phyloP scores from a whole-genome alignment of 2,888 invertebrate species.

The Diadegma fenestrale region DNA sequence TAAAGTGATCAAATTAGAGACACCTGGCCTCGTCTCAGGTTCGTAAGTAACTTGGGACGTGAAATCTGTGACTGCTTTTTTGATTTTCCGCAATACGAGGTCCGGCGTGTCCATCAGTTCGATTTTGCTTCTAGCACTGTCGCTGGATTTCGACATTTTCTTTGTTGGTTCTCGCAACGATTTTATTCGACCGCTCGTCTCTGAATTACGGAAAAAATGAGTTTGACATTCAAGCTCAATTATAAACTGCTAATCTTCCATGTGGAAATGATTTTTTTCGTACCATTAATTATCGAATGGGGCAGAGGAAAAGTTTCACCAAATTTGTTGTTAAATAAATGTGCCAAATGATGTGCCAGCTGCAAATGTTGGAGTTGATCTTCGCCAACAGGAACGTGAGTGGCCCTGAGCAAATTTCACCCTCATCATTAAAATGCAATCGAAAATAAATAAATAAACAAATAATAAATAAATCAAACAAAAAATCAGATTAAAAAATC shows the following conservation, averaged over 20 bases:
- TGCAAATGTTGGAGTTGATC: conserved; percentile 97
- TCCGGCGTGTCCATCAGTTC: conserved; percentile 92
- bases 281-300: conserved; percentile 88
- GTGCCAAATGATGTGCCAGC: conserved; percentile 92
- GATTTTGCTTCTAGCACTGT: conserved; percentile 91
- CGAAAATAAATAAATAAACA: no score
- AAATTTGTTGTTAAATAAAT: conserved; percentile 92
- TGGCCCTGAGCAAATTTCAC: conserved; percentile 88
- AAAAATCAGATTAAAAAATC: no score
- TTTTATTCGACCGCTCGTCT: conserved; percentile 88
- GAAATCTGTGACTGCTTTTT: conserved; percentile 96
- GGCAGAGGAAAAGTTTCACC: conserved; percentile 93
- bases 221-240: background rate
- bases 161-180: conserved; percentile 94
- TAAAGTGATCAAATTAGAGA: conserved; percentile 94
- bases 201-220: conserved; percentile 76
- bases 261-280: conserved; percentile 7
- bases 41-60: conserved; percentile 93
- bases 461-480: no score
- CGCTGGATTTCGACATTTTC: conserved; percentile 99
- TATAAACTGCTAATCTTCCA: background rate
- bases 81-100: conserved; percentile 89
- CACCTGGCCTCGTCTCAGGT: conserved; percentile 92
- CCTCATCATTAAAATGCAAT: background rate
- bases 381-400: conserved; percentile 97